Base-by-base conservation (phyloP, 2,797 vertebrate genomes). In the Eutrigla gurnardus region DNA sequence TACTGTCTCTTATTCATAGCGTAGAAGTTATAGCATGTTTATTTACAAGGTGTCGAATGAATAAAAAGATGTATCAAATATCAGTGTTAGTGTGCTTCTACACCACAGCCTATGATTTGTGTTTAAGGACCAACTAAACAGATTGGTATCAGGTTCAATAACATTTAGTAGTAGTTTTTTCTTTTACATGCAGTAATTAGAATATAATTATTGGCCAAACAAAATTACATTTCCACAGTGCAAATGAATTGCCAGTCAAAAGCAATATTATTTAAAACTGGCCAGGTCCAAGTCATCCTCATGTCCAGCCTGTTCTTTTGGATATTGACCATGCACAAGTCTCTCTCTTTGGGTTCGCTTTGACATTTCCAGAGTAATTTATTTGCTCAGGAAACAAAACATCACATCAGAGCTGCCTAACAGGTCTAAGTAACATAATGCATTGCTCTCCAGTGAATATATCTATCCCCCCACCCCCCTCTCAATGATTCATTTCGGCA, bases 401-500 rank as follows among this genome's bases (percentile, higher is more conserved):
- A 83, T 86, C 81, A 69, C 85, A 66, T 82, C 72, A 82, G 50
- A 74, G 81, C 77, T 61, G 60, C 72, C 78, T 80, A 63, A 83
- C 77, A 80, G 64, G 75, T 78, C 74, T 82, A 79, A 89, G 80
- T 65, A 75, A 80, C 35, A 62, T 86, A 88, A 88, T 78, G 72
- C 87, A 89, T 83, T 90, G 80, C 88, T 86, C 89, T 88, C 74
- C 18, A 52, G 91, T 70, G 86, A 75, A 81, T 86, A 81, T 86
- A 86, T 87, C 78, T 78, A 67, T 86, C 57, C 65, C 63, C 50
- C 52, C 39, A 39, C 37, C 68, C 57, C 65, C 63, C 50, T 49
- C 50, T 67, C 70, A 49, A 49, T 89, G 89, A 92, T 90, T 87
- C 65, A 89, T 92, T 84, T 85, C 65, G 81, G 82, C 87, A 91